Evolutionary conservation across 2,797 vertebrate genomes (phyloP).

Genomic region (Helicolenus hilgendorfi): DNA sequence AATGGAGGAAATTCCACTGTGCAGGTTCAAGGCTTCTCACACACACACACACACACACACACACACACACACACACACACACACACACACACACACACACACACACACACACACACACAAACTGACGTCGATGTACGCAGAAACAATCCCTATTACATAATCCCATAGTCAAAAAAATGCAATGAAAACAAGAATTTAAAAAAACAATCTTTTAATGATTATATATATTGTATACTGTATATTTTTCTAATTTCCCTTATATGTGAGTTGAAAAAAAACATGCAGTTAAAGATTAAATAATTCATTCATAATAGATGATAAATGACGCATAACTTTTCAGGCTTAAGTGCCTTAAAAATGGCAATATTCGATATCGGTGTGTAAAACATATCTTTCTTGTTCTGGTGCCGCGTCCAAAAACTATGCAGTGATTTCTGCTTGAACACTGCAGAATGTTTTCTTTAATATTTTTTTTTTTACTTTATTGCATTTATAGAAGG

Average conservation of each 20-base stretch:
- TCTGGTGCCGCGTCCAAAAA: neutral
- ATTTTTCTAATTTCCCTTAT: neutral
- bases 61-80: neutral
- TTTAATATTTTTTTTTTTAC: too few species aligned
- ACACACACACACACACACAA: neutral
- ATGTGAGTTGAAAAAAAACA: neutral
- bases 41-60: neutral
- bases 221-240: neutral
- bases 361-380: too few species aligned
- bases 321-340: neutral
- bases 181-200: neutral
- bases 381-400: neutral
- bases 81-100: neutral
- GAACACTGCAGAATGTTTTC: too few species aligned
- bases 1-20: conserved; percentile 71
- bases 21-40: conserved; percentile 44
- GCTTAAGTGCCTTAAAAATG: too few species aligned
- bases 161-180: neutral
- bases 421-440: too few species aligned
- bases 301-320: neutral
- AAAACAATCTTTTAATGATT: neutral
- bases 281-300: neutral
- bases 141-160: neutral
- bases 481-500: too few species aligned
- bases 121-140: neutral